These are phyloP conservation scores for Neomorphus geoffroyi DNA, from an alignment of 2,797 vertebrate species.

Conservation along the genomic window DNA sequence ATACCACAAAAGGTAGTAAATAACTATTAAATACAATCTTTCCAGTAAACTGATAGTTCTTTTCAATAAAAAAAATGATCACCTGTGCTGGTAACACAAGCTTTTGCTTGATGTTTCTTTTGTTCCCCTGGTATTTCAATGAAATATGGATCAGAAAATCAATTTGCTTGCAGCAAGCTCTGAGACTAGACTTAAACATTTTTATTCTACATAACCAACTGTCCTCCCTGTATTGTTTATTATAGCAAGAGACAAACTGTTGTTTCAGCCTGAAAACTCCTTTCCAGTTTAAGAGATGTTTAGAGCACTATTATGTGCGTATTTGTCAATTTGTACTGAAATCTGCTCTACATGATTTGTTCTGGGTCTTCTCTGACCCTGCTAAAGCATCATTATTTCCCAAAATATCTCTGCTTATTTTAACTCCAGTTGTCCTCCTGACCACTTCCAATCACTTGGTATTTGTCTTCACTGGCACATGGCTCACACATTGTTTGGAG, in stretches of 20 bases:
- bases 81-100: conserved; percentile 22
- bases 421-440: not conserved
- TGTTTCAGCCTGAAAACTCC: not conserved
- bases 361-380: not conserved
- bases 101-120: conserved; percentile 10
- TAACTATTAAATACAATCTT: not conserved
- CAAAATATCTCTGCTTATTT: not conserved
- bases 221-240: not conserved
- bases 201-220: not conserved
- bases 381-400: not conserved
- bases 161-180: not conserved
- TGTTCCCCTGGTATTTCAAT: not conserved
- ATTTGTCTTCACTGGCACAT: not conserved
- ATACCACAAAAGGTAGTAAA: conserved; percentile 80
- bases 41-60: not conserved
- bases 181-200: not conserved
- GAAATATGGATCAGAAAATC: not conserved
- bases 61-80: conserved; percentile 42
- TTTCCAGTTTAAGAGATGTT: not conserved
- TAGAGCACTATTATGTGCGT: not conserved
- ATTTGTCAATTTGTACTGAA: not conserved
- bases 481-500: not conserved
- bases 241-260: not conserved
- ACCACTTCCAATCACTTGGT: not conserved
- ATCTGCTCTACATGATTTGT: not conserved